These are phyloP conservation scores for Hozukius guyotensis DNA, from an alignment of 2,797 vertebrate species.

Conservation along the genomic window DNA sequence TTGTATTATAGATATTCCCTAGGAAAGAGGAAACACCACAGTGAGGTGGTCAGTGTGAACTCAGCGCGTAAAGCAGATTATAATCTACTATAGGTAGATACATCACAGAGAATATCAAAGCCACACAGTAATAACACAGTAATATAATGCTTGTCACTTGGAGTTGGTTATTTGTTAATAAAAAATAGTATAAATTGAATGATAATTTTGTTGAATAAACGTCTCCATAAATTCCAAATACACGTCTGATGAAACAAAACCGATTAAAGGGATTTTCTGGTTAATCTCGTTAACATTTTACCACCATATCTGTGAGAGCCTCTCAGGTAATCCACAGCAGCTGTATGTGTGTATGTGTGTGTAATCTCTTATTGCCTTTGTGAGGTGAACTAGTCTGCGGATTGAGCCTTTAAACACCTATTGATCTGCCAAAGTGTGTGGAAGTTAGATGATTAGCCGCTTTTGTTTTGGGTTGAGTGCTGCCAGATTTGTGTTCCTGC, in stretches of 20 bases:
- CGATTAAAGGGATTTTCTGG: conserved; percentile 23
- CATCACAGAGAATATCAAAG: background rate
- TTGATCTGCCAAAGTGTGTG: conserved; percentile 49
- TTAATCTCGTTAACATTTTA: conserved; percentile 50
- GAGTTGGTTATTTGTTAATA: background rate
- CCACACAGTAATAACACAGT: background rate
- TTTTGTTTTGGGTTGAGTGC: conserved; percentile 51
- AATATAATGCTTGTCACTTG: background rate
- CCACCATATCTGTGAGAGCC: conserved; percentile 3
- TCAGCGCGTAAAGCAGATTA: background rate
- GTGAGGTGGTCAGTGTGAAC: background rate
- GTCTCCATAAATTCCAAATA: background rate
- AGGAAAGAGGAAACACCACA: background rate
- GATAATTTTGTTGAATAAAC: background rate
- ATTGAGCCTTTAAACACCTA: conserved; percentile 47
- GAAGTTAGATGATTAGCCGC: conserved; percentile 51
- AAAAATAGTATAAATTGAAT: background rate
- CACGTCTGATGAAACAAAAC: conserved; percentile 1
- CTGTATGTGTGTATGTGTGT: background rate
- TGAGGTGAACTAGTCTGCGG: background rate
- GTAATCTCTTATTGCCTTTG: background rate
- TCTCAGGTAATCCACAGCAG: conserved; percentile 30
- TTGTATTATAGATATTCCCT: background rate
- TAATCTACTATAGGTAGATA: background rate
- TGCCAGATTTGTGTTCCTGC: conserved; percentile 51